Base-by-base conservation (phyloP, 2,113 vertebrate species). In the Eidolon helvum region DNA sequence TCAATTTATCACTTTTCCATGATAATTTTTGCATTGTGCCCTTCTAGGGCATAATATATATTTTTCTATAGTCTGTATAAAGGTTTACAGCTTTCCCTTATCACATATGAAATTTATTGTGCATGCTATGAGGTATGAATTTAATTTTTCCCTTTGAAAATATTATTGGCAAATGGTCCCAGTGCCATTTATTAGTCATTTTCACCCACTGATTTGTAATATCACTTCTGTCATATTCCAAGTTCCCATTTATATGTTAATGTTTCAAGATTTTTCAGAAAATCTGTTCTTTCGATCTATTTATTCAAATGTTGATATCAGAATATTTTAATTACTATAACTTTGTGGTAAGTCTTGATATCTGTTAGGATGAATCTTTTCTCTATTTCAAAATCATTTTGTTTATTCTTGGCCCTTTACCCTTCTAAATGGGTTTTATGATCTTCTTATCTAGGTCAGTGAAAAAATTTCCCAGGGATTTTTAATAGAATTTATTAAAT, bases 61-160 rank as follows among this genome's bases (percentile, higher is more conserved):
- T 89, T 87, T 75, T 91, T 61, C 68, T 68, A 50, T 69, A 59
- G 74, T 71, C 45, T 69, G 26, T 90, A 43, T 79, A 66, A 86
- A 94, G 86, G 30, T 82, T 59, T 89, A 45, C 19, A 55, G 22
- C 45, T 93, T 91, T 92, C 40, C 55, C 35, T 61, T 86, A 93
- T 35, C 45, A 77, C 28, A 40, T 33, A 55, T 82, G 38, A 95
- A 75, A 63, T 94, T 94, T 48, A 92, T 53, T 63, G 68, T 72
- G 30, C 26, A 74, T 18, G 3, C 21, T 28, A 1, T 94, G 50
- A 90, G 24, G 21, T 57, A 53, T 48, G 38, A 96, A 87, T 90
- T 50, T 91, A 38, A 95, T 69, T 75, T 85, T 93, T 94, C 40
- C 61, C 45, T 80, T 95, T 80, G 61, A 90, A 87, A 94, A 77